Conservation (phyloP, 1,140 invertebrate species). For the Drosophila setifemur region DNA sequence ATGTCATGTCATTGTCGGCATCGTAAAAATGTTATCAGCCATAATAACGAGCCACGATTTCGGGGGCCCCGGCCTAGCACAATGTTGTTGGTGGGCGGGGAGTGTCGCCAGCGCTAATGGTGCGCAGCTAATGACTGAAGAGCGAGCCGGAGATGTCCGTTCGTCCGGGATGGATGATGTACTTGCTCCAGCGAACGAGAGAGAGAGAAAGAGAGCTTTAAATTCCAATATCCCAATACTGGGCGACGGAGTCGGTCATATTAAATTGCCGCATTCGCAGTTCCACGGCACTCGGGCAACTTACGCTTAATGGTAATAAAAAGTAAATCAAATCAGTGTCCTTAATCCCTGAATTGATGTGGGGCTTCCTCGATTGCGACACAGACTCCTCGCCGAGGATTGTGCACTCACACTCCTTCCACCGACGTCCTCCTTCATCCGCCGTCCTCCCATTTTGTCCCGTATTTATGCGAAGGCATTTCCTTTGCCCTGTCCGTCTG, state of each 20-base stretch:
- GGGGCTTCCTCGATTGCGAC: constrained; percentile 57
- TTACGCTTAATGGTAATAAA: constrained; percentile 81
- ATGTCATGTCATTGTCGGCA: constrained; percentile 81
- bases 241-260: constrained; percentile 8
- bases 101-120: constrained; percentile 72
- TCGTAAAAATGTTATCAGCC: constrained; percentile 81
- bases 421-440: constrained; percentile 1
- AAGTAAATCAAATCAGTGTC: constrained; percentile 82
- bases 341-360: constrained; percentile 81
- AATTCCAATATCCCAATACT: constrained; percentile 60
- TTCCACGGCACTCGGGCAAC: constrained; percentile 58
- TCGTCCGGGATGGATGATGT: constrained; percentile 23
- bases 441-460: constrained; percentile 45
- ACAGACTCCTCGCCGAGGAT: constrained; percentile 20
- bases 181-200: constrained; percentile 5
- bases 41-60: constrained; percentile 81
- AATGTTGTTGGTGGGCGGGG: constrained; percentile 2
- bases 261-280: constrained; percentile 62
- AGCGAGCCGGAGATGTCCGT: constrained; percentile 10
- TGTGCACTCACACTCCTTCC: background rate
- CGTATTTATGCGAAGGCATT: constrained; percentile 71
- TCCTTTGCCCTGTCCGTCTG: constrained; percentile 50
- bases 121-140: constrained; percentile 75
- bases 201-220: constrained; percentile 64
- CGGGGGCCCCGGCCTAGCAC: constrained; percentile 36